Evolutionary conservation across 1,140 invertebrate species (phyloP).

Genomic region (Trichonephila clavipes): DNA sequence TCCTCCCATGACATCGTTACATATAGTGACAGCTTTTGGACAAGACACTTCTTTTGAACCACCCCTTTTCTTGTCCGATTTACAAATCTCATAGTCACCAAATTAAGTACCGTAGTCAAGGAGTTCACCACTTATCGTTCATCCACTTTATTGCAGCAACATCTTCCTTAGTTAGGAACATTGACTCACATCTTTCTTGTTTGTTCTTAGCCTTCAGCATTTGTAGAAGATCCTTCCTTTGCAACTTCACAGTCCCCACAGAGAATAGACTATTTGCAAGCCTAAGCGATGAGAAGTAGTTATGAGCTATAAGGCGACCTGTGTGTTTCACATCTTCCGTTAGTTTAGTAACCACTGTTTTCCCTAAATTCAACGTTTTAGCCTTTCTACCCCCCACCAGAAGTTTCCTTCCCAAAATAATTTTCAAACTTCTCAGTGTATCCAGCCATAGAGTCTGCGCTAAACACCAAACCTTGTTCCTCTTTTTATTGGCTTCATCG

Average conservation of each 20-base stretch:
- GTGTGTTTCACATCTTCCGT: not conserved
- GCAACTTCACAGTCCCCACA: not conserved
- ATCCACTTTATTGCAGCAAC: too few relatives aligned
- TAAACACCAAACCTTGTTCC: not conserved
- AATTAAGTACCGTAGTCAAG: too few relatives aligned
- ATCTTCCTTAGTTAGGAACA: too few relatives aligned
- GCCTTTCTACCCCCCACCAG: not conserved
- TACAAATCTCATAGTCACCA: too few relatives aligned
- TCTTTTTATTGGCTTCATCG: not conserved
- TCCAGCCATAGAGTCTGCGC: not conserved
- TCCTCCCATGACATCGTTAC: too few relatives aligned
- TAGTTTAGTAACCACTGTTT: not conserved
- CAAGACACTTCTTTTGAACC: too few relatives aligned
- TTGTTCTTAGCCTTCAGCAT: not conserved
- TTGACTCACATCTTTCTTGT: not conserved
- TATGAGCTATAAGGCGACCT: not conserved
- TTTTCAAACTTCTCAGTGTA: conserved; percentile 18
- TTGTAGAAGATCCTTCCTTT: not conserved
- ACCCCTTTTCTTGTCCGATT: too few relatives aligned
- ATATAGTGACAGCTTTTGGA: too few relatives aligned
- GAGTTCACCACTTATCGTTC: too few relatives aligned
- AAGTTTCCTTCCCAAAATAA: not conserved
- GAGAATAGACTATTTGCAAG: not conserved
- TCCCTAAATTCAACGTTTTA: not conserved
- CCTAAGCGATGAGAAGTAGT: not conserved